Conservation (phyloP, 2,797 vertebrate genomes). For the Enteromius trimaculatus region DNA sequence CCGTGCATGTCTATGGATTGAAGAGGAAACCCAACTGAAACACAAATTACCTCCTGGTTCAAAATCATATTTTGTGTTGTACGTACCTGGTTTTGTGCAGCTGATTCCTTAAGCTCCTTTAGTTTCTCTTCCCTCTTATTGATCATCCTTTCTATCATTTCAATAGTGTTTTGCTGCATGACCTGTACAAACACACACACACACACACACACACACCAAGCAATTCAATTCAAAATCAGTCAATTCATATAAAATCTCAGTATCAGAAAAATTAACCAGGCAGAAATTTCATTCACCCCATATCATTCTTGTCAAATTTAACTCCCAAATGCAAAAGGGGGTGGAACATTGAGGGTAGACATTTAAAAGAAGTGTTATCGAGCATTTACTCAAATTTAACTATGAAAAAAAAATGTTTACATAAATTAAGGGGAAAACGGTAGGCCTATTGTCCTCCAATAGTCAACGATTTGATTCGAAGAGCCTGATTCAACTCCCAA, state of each 20-base stretch:
- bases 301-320: too few species aligned
- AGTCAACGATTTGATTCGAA: too few species aligned
- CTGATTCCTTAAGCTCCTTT: constrained; percentile 11
- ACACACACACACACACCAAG: not conserved
- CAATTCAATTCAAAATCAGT: not conserved
- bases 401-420: too few species aligned
- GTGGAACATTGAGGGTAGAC: too few species aligned
- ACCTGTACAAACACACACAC: constrained; percentile 40
- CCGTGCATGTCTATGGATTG: too few species aligned
- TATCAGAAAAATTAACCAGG: not conserved
- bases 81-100: constrained; percentile 23
- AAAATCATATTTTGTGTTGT: not conserved
- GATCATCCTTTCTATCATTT: constrained; percentile 8
- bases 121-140: constrained; percentile 11
- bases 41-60: not conserved
- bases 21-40: too few species aligned
- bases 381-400: too few species aligned
- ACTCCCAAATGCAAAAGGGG: too few species aligned
- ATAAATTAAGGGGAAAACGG: too few species aligned
- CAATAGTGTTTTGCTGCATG: not conserved
- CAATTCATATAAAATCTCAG: not conserved
- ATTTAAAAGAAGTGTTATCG: not conserved
- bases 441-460: too few species aligned
- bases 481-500: too few species aligned
- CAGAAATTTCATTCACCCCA: too few species aligned